Conservation (phyloP, 2,113 vertebrate genomes). For the Leucosticte australis region DNA sequence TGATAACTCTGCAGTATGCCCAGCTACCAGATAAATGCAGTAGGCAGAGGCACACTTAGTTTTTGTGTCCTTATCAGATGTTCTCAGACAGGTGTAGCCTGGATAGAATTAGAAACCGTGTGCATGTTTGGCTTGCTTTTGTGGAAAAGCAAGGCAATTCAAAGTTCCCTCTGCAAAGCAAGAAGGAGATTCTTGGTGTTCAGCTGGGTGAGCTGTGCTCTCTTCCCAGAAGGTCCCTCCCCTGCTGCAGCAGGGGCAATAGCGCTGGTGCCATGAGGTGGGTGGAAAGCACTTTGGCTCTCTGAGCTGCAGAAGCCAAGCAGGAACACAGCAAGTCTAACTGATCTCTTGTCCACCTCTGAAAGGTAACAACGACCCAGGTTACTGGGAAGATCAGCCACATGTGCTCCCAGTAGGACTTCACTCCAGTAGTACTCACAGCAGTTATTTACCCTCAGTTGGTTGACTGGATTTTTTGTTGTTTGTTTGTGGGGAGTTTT, state of each 20-base stretch:
- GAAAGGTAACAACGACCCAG: not conserved
- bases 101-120: not conserved
- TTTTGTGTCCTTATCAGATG: not conserved
- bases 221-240: not conserved
- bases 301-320: not conserved
- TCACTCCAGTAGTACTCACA: not conserved
- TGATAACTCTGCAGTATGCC: not conserved
- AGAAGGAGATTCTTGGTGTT: not conserved
- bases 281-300: not conserved
- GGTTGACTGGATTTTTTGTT: not conserved
- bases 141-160: not conserved
- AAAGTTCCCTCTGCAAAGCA: not conserved
- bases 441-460: not conserved
- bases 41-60: not conserved
- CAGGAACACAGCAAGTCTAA: not conserved
- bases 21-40: not conserved
- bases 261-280: rapidly evolving
- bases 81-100: not conserved
- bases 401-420: not conserved
- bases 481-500: rapidly evolving
- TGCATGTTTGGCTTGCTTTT: not conserved
- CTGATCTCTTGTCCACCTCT: not conserved
- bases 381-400: not conserved
- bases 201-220: not conserved
- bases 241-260: not conserved